Evolutionary conservation across 2,113 vertebrate species (phyloP).

Genomic region (Passer domesticus): DNA sequence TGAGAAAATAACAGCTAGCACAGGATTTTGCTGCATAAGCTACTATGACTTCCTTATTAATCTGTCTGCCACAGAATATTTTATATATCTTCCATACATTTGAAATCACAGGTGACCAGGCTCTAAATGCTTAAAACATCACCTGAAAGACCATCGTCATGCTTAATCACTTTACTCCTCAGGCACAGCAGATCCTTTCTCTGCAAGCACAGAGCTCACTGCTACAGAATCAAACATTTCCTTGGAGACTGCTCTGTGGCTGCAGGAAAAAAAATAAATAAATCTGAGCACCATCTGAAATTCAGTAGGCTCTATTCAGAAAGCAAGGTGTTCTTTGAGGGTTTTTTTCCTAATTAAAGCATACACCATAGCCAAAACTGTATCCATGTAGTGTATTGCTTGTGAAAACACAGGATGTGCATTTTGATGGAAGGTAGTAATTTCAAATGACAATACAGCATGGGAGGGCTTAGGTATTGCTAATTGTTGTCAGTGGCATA

Average conservation of each 20-base stretch:
- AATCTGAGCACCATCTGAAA: neutral
- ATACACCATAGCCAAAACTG: neutral
- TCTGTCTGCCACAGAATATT: neutral
- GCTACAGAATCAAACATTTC: neutral
- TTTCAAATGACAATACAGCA: neutral
- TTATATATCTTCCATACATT: neutral
- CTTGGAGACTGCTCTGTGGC: neutral
- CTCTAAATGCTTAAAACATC: neutral
- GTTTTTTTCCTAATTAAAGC: neutral
- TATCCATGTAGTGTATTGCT: neutral
- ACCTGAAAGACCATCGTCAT: neutral
- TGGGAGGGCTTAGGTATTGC: neutral
- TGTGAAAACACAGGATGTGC: neutral
- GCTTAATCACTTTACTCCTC: neutral
- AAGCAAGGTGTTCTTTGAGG: neutral
- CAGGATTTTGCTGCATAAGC: slow-evolving; percentile 34
- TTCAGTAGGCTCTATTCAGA: neutral
- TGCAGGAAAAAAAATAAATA: neutral
- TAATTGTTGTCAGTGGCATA: neutral
- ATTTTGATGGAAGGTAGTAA: neutral
- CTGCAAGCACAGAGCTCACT: neutral
- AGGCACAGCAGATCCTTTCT: neutral
- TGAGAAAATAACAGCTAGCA: slow-evolving; percentile 35
- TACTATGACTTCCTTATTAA: neutral
- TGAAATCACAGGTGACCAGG: neutral